These are phyloP conservation scores for Tylochromis polylepis DNA, from an alignment of 2,113 vertebrate genomes.

Conservation along the genomic window DNA sequence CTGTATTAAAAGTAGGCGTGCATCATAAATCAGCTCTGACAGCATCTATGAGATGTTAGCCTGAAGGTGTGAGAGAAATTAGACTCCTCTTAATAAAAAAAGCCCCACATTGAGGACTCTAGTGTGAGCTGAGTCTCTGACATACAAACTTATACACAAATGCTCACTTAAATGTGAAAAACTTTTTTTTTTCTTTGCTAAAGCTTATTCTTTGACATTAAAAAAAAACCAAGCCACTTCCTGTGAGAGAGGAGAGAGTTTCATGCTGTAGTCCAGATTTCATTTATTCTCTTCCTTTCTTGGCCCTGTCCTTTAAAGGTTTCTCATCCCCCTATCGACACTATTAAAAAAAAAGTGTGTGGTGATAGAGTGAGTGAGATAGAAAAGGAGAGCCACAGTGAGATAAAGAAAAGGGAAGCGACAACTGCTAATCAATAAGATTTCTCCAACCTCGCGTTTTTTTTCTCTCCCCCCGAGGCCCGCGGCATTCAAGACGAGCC, in stretches of 20 bases:
- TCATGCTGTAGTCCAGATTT: slow-evolving; percentile 26
- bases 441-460: slow-evolving; percentile 57
- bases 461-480: slow-evolving; percentile 36
- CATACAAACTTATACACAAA: neutral
- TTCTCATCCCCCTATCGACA: slow-evolving; percentile 30
- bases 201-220: slow-evolving; percentile 5
- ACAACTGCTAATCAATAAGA: slow-evolving; percentile 74
- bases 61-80: slow-evolving; percentile 22
- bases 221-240: neutral
- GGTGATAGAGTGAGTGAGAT: slow-evolving; percentile 30
- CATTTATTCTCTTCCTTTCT: neutral
- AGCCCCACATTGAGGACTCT: neutral
- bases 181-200: neutral
- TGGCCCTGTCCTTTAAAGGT: slow-evolving; percentile 47
- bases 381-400: slow-evolving; percentile 29
- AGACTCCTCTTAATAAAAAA: slow-evolving; percentile 20
- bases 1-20: slow-evolving; percentile 5
- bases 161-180: neutral
- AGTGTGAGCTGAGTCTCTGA: slow-evolving; percentile 3
- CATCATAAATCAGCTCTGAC: slow-evolving; percentile 41
- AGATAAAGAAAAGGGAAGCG: slow-evolving; percentile 64
- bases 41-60: slow-evolving; percentile 8
- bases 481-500: slow-evolving; percentile 70
- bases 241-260: slow-evolving; percentile 6
- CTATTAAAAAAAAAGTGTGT: slow-evolving; percentile 40